Evolutionary conservation across 1,140 invertebrate genomes (phyloP).

Genomic region (Delia radicum): DNA sequence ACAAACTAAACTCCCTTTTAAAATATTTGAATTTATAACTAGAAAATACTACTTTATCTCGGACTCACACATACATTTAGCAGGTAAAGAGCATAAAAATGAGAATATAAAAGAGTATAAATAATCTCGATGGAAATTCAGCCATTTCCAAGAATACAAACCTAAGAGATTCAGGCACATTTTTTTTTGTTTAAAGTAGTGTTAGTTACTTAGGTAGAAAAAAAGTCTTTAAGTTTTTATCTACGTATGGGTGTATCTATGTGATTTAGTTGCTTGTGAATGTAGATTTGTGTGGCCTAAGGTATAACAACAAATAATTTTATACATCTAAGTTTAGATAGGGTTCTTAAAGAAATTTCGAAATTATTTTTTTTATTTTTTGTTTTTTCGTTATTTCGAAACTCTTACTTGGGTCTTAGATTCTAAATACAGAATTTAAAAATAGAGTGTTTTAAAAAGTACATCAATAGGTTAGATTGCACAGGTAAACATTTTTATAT

Average conservation of each 20-base stretch:
- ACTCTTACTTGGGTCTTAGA: no score
- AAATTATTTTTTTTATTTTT: slow-evolving; percentile 15
- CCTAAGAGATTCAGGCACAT: background rate
- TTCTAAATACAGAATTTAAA: no score
- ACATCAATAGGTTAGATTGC: no score
- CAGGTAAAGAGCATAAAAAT: background rate
- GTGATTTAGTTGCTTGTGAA: background rate
- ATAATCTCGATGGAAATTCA: slow-evolving; percentile 9
- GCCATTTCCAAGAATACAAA: slow-evolving; percentile 1
- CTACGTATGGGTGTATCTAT: background rate
- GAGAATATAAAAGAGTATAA: background rate
- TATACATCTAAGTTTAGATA: no score
- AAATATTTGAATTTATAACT: slow-evolving; percentile 24
- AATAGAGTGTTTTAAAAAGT: no score
- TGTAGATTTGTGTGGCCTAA: background rate
- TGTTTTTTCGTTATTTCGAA: slow-evolving; percentile 9
- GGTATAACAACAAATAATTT: background rate
- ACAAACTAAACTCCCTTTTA: slow-evolving; percentile 33
- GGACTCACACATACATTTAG: background rate
- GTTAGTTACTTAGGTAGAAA: background rate
- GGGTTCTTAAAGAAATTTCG: background rate
- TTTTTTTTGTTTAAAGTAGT: background rate
- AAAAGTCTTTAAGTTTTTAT: background rate
- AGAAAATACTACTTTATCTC: background rate
- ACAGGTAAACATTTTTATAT: no score